Evolutionary conservation across 1,140 invertebrate species (phyloP).

Genomic region (Trissolcus basalis): DNA sequence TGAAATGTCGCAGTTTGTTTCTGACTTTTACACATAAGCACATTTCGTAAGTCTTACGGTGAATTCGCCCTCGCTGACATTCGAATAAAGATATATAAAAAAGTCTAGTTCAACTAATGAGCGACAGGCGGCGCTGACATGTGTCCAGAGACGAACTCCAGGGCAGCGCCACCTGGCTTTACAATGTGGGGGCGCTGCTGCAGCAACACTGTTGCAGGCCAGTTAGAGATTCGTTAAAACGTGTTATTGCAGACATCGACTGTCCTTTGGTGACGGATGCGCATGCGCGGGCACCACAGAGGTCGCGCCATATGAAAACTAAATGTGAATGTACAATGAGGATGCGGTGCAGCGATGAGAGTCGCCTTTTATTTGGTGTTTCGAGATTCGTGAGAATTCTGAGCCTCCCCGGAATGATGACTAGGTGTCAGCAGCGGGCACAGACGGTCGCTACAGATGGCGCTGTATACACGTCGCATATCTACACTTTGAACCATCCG

Average conservation of each 20-base stretch:
- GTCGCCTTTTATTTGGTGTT: constrained; percentile 37
- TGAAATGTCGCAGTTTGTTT: no score
- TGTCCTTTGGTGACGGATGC: constrained; percentile 16
- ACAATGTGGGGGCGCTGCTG: no score
- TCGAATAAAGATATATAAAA: constrained; percentile 10
- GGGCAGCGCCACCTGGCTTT: no score
- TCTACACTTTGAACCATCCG: no score
- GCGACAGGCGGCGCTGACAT: constrained; percentile 19
- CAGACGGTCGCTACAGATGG: constrained; percentile 11
- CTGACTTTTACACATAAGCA: no score
- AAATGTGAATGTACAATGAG: constrained; percentile 34
- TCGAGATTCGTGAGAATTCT: constrained; percentile 23
- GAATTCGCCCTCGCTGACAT: no score
- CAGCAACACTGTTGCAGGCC: no score
- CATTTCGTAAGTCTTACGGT: constrained; percentile 5
- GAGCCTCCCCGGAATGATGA: constrained; percentile 31
- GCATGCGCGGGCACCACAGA: not conserved
- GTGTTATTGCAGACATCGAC: constrained; percentile 16
- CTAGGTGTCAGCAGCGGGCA: constrained; percentile 39
- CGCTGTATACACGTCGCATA: not conserved
- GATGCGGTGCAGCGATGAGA: constrained; percentile 14
- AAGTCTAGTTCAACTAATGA: constrained; percentile 33
- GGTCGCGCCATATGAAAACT: constrained; percentile 6
- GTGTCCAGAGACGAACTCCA: no score
- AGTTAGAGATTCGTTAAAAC: constrained; percentile 8